These are phyloP conservation scores for Jaculus jaculus DNA, from an alignment of 2,113 vertebrate genomes.

Conservation along the genomic window DNA sequence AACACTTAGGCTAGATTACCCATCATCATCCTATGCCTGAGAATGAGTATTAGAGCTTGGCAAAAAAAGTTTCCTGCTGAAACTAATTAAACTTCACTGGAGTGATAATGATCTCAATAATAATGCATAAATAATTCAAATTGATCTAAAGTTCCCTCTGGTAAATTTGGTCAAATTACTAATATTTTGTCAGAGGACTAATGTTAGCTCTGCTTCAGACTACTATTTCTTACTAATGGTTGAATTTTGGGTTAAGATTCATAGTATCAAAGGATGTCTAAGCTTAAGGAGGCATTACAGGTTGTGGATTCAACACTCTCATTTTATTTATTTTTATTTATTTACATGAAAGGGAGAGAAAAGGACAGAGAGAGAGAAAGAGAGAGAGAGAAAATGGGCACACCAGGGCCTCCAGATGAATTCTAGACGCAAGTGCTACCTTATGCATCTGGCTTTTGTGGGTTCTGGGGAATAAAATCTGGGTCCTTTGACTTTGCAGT, in stretches of 20 bases:
- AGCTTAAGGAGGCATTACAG: not conserved
- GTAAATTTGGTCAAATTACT: not conserved
- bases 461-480: no score
- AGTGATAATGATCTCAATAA: not conserved
- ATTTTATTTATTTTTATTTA: no score
- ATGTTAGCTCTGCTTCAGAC: not conserved
- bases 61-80: not conserved
- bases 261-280: not conserved
- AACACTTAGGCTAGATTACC: not conserved
- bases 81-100: conserved; percentile 25
- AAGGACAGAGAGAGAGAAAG: no score
- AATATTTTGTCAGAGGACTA: not conserved
- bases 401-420: no score
- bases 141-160: not conserved
- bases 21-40: not conserved
- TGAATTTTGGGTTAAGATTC: not conserved
- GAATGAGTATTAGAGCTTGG: not conserved
- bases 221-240: not conserved
- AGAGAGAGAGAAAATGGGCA: no score
- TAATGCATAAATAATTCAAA: not conserved
- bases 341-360: no score
- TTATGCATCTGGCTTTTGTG: no score
- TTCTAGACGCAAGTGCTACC: no score
- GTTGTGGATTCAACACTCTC: not conserved
- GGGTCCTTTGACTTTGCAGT: no score